Evolutionary conservation across 2,888 invertebrate genomes (phyloP).

Genomic region (Cosmorhoe ocellata): DNA sequence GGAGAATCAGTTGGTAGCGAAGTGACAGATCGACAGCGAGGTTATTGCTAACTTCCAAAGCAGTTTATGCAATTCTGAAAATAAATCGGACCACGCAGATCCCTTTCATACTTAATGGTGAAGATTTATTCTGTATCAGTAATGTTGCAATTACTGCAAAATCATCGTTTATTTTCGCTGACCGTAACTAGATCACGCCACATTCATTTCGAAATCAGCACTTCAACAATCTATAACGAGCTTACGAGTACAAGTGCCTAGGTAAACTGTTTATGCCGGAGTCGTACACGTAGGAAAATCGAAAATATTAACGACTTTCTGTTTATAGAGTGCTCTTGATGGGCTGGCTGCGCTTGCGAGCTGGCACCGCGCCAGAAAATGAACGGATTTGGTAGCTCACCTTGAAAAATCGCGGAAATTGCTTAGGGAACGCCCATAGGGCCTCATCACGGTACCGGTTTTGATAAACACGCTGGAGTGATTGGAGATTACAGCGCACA

Average conservation of each 20-base stretch:
- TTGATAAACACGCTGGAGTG: constrained; percentile 9
- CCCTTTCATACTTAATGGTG: no score
- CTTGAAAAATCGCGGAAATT: constrained; percentile 43
- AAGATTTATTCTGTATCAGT: no score
- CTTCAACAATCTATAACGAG: not conserved
- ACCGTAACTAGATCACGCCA: constrained; percentile 19
- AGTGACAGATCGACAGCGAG: no score
- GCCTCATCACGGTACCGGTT: constrained; percentile 32
- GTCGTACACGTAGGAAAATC: constrained; percentile 1
- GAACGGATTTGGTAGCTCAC: constrained; percentile 37
- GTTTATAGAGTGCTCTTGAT: constrained; percentile 40
- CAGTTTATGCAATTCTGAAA: no score
- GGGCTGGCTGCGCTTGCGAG: constrained; percentile 25
- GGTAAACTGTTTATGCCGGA: no score
- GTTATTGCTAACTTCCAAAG: no score
- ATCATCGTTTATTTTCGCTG: constrained; percentile 21
- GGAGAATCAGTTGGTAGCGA: no score
- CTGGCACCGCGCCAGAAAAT: constrained; percentile 44
- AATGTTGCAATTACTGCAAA: constrained; percentile 13
- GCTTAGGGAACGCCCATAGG: constrained; percentile 36
- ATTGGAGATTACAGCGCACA: not conserved
- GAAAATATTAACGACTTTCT: constrained; percentile 32
- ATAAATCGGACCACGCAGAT: no score
- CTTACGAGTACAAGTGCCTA: not conserved
- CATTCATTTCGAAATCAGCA: constrained; percentile 14